Conservation (phyloP, 2,888 invertebrate species). For the Erebia epiphron region DNA sequence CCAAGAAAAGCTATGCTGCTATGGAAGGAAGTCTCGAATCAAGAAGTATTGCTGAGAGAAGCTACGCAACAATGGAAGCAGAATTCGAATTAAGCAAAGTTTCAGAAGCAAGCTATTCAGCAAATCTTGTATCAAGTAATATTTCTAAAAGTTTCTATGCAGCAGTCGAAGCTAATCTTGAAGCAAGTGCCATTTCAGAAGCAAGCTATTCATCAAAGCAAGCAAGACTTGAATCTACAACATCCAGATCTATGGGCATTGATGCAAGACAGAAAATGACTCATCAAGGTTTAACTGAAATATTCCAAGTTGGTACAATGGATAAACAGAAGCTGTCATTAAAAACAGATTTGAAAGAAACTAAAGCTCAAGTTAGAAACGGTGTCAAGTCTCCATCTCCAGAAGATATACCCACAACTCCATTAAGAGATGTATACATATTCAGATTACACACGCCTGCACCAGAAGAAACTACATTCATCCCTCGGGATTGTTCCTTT, state of each 20-base stretch:
- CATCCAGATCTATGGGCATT: not conserved
- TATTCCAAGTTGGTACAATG: constrained; percentile 4
- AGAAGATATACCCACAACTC: constrained; percentile 63
- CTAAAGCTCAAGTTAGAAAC: constrained; percentile 32
- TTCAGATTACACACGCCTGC: constrained; percentile 64
- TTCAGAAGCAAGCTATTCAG: constrained; percentile 1
- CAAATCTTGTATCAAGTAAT: not conserved
- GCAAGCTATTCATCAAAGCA: not conserved
- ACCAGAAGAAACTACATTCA: constrained; percentile 57
- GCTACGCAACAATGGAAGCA: not conserved
- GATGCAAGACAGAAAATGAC: constrained; percentile 5
- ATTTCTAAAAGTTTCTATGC: not conserved
- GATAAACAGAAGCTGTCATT: not conserved
- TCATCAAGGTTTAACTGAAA: not conserved
- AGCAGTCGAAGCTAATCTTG: not conserved
- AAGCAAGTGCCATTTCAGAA: not conserved
- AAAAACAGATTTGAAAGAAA: not conserved
- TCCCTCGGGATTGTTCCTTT: constrained; percentile 53
- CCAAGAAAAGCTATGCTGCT: not conserved
- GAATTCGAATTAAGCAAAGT: constrained; percentile 5
- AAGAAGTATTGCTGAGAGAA: not conserved
- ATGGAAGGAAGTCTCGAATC: constrained; percentile 7
- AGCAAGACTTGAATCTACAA: constrained; percentile 1
- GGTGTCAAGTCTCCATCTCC: constrained; percentile 48
- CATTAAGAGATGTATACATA: constrained; percentile 71